Evolutionary conservation across 2,113 vertebrate species (phyloP), one percentile per base, ranked within the genome.

Genomic region (Brachyistius frenatus): DNA sequence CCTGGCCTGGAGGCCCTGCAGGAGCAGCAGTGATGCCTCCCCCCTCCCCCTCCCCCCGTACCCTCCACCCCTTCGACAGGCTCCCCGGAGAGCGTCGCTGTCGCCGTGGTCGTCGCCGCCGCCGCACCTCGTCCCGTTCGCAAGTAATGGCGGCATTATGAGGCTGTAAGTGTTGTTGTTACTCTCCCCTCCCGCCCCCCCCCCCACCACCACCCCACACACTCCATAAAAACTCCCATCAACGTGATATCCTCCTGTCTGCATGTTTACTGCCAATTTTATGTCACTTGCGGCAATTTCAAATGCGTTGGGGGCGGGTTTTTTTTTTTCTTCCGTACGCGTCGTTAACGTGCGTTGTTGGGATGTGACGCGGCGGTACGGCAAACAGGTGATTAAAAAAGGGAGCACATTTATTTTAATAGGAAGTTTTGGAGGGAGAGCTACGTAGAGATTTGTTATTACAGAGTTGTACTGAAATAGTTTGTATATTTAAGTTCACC

Each of bases 91-190:
- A 76, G 53, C 53, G 16, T 3, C 0, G 64, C 76, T 85, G 80
- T 80, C 80, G 82, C 69, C 83, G 23, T 82, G 87, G 78, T 72
- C 23, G 78, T 60, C 63, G 66, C 79, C 71, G 10, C 50, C 70
- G 55, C 55, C 41, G 16, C 75, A 69, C 73, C 56, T 73, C 46
- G 16, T 78, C 78, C 78, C 81, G 76, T 89, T 71, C 61, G 35
- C 76, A 72, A 76, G 83, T 89, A 88, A 93, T 86, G 63, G 65
- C 79, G 32, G 14, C 80, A 68, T 88, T 78, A 92, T 84, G 87
- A 85, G 87, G 78, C 85, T 53, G 75, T 90, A 86, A 90, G 81
- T 23, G 79, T 63, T 50, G 68, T 80, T 32, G 47, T 73, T 86
- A 58, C 80, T 32, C 55, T 68, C 75, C 33, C 66, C 56, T 23